A percentile compares a stretch with the other conserved stretches of the same genome.
Conservation (phyloP, 2,113 vertebrate genomes). For the Epinephelus fuscoguttatus region DNA sequence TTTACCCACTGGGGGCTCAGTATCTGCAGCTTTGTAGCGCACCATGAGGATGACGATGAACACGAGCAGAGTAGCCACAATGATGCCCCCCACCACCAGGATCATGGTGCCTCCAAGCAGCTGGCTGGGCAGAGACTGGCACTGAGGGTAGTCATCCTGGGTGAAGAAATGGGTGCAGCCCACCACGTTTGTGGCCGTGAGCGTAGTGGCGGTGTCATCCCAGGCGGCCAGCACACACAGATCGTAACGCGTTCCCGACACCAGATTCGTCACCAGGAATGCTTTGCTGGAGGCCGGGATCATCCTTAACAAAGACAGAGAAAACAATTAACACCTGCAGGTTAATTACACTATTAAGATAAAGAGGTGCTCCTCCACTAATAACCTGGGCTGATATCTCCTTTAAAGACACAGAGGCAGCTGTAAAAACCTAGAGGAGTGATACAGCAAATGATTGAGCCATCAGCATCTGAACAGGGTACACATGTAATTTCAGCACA, state of each 20-base stretch:
- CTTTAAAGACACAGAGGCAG: neutral
- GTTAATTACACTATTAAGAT: constrained; percentile 18
- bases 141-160: constrained; percentile 90
- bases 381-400: neutral
- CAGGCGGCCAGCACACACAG: constrained; percentile 94
- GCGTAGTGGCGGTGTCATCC: constrained; percentile 93
- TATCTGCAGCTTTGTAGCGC: constrained; percentile 91
- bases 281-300: constrained; percentile 94
- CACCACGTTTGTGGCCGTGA: constrained; percentile 94
- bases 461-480: constrained; percentile 5
- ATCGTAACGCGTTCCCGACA: constrained; percentile 92
- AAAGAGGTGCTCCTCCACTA: neutral
- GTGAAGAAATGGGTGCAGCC: constrained; percentile 94
- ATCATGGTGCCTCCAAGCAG: constrained; percentile 96
- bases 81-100: constrained; percentile 93
- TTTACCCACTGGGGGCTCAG: constrained; percentile 80
- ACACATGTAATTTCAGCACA: constrained; percentile 10
- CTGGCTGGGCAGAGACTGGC: constrained; percentile 92
- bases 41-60: constrained; percentile 96
- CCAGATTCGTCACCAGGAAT: constrained; percentile 93
- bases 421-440: neutral
- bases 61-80: constrained; percentile 92
- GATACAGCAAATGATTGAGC: constrained; percentile 1
- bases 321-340: constrained; percentile 16
- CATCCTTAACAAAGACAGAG: constrained; percentile 86